Base-by-base conservation (phyloP, 23 tunicate species). In the Trididemnum clinides region DNA sequence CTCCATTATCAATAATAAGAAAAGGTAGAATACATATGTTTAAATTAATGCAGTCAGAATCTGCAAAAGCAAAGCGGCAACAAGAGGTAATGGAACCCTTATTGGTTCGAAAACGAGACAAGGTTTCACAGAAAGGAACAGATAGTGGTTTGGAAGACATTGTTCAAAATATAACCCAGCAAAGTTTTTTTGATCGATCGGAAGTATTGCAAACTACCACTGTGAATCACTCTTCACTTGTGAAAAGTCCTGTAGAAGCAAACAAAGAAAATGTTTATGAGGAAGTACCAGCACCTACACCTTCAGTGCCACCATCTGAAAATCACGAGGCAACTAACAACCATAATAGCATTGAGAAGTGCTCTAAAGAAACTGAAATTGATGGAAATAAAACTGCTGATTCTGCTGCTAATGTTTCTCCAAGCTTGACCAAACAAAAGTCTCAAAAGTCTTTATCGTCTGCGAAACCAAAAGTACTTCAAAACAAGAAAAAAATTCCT, bases 1-100 rank as follows among this genome's bases (percentile, higher is more conserved):
- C 98, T 26, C 86, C 87, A 2, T 21, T 85, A 1, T 31, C 78
- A 1, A 74, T 89, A n/a, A 49, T 94, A 27, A 85, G 81, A 32
- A 82, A 94, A 33, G 98, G 98, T 50, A 72, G 88, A 49, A 80
- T 94, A 28, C 98, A 94, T 64, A 36, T 94, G 75, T 85, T 94
- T 30, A 85, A 91, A 32, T 90, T 82, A 20, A 72, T 94, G 0
- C 91, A 88, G 50, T 36, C 84, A 1, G 76, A 88, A 0, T 64
- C 89, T 15, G 80, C 85, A 34, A 77, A 81, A 29, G 81, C 80
- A 51, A 77, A 81, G 33, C 72, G 72, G 20, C 18, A 81, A 15
- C 86, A 81, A 33, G 88, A 82, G 1, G 77, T 66, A 28, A 20
- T 73, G 80, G 80, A 73, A 30, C 80, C 80, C n/a, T 19, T 37